Conservation (phyloP, 2,888 invertebrate species). For the Agrenia bidenticulata region DNA sequence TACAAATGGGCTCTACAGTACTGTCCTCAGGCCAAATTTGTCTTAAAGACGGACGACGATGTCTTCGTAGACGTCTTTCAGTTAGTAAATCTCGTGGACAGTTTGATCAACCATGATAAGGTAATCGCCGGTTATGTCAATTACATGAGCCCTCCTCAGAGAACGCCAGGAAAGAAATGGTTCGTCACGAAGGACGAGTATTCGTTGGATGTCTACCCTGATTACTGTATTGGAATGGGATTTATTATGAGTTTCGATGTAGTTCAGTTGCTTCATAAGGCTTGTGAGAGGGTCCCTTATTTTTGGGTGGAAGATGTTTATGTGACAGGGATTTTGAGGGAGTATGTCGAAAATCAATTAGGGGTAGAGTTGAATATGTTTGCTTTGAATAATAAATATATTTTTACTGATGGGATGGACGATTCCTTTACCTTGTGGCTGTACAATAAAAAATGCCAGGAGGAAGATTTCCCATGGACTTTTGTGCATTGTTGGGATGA, state of each 20-base stretch:
- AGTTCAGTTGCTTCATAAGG: conserved; percentile 62
- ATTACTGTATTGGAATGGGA: conserved; percentile 79
- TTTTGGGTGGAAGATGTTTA: conserved; percentile 93
- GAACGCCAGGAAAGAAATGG: conserved; percentile 60
- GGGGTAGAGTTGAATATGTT: conserved; percentile 58
- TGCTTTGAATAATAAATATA: no score
- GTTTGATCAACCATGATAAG: conserved; percentile 53
- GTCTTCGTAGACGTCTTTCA: conserved; percentile 69
- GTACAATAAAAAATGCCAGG: no score
- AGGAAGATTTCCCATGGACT: no score
- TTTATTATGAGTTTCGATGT: conserved; percentile 71
- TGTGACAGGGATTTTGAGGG: conserved; percentile 74
- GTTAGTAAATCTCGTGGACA: conserved; percentile 56
- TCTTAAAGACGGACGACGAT: conserved; percentile 81
- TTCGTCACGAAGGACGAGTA: conserved; percentile 71
- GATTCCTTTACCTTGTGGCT: no score
- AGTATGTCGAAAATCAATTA: conserved; percentile 54
- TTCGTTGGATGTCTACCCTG: conserved; percentile 64
- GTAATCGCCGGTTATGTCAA: background rate
- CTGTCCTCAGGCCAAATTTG: conserved; percentile 64
- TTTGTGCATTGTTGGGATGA: no score
- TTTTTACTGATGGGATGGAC: no score
- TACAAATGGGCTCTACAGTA: conserved; percentile 69
- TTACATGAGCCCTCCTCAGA: background rate
- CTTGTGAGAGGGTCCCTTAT: conserved; percentile 60